Evolutionary conservation across 2,797 vertebrate genomes (phyloP), one percentile per base, ranked within the genome.

Genomic region (Notolepis coatsorum): DNA sequence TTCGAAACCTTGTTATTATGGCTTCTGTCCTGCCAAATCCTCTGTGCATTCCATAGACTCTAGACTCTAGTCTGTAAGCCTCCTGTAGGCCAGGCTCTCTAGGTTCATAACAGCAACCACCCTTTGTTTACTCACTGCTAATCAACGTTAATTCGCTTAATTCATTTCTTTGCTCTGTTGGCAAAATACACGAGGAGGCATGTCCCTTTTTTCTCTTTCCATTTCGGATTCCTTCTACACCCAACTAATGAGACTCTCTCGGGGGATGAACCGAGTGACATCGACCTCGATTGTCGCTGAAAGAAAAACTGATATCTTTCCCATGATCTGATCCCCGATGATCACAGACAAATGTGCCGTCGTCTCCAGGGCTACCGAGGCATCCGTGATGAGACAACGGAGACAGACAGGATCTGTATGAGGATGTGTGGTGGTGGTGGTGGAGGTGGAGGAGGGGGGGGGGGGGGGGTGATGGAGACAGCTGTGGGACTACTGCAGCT

Each of bases 1-100:
- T 90, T 88, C 65, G 72, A 93, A 92, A 92, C 88, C 79, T 69
- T 91, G 72, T 91, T 79, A 93, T 93, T 92, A 93, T 80, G 87
- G 81, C 83, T 80, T 71, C 0, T 71, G 79, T 91, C 85, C 84
- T 91, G 89, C 89, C 91, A 92, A 90, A 90, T 30, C 45, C 78
- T 88, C 62, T 53, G 0, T 72, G 61, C 90, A 90, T 93, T 90
- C 87, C 91, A 87, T 68, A 79, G 79, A 80, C 85, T 80, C 67
- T 66, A 81, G 77, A 84, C 85, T 81, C 75, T 81, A 87, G 80
- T 73, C 77, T 77, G 52, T 69, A 67, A 83, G 82, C 75, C 59
- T 78, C 64, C 74, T 55, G 65, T 61, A 28, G 68, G 70, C 83
- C 65, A 41, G 31, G 25, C 74, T 65, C 77, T 68, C 58, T 30